These are phyloP conservation scores for Thera obeliscata DNA, from an alignment of 2,888 invertebrate genomes.

Conservation along the genomic window DNA sequence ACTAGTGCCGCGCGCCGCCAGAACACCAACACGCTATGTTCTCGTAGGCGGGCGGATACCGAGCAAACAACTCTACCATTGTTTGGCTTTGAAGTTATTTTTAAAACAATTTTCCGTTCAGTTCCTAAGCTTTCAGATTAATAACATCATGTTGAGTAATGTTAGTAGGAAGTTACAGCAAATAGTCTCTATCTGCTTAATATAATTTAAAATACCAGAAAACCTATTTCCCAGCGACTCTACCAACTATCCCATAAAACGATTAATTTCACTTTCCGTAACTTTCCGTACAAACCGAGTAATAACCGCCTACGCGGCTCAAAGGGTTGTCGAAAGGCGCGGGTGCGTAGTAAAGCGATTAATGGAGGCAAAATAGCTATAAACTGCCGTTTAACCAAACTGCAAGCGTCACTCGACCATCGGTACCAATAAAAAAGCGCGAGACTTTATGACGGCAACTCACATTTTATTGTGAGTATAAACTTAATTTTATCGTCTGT, in stretches of 20 bases:
- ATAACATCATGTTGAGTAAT: neutral
- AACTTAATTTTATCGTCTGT: conserved; percentile 85
- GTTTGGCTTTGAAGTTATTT: conserved; percentile 8
- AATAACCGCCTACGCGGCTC: conserved; percentile 41
- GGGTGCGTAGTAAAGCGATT: conserved; percentile 83
- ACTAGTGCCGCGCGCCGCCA: conserved; percentile 49
- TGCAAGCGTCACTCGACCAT: conserved; percentile 82
- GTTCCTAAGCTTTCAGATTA: neutral
- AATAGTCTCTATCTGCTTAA: neutral
- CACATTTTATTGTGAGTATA: conserved; percentile 85
- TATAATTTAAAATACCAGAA: neutral
- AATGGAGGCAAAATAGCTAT: conserved; percentile 84
- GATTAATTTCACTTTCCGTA: conserved; percentile 33
- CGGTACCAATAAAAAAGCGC: conserved; percentile 82
- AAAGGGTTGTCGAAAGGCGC: conserved; percentile 73
- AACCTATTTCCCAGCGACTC: conserved; percentile 3
- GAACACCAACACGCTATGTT: conserved; percentile 45
- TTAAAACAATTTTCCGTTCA: neutral
- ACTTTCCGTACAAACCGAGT: conserved; percentile 31
- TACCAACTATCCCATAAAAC: conserved; percentile 25
- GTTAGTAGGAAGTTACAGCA: neutral
- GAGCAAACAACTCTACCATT: conserved; percentile 22
- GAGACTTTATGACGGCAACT: conserved; percentile 85
- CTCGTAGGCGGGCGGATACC: conserved; percentile 64
- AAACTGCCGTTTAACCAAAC: conserved; percentile 84